These are phyloP conservation scores for Trichomycterus rosablanca DNA, from an alignment of 2,113 vertebrate species.

Conservation along the genomic window DNA sequence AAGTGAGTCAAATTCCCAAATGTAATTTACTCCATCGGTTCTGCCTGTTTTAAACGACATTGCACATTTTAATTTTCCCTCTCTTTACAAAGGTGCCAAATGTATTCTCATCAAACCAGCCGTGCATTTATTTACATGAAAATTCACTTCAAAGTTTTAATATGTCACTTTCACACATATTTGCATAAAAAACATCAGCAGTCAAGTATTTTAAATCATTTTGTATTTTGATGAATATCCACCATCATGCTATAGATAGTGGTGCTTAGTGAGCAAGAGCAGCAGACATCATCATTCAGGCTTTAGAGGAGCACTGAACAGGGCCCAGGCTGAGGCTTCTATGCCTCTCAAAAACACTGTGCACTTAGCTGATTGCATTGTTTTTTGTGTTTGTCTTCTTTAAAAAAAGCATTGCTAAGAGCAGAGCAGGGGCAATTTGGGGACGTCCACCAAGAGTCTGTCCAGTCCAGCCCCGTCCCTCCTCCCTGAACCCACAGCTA, in stretches of 20 bases:
- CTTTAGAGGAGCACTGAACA: constrained; percentile 29
- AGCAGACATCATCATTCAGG: constrained; percentile 31
- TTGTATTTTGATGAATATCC: constrained; percentile 13
- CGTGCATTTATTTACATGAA: constrained; percentile 83
- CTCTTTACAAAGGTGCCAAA: constrained; percentile 71
- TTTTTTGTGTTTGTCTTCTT: constrained; percentile 63
- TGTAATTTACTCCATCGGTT: constrained; percentile 81
- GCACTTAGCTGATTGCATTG: constrained; percentile 54
- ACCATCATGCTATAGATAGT: background rate
- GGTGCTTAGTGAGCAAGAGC: constrained; percentile 24
- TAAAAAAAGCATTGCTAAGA: constrained; percentile 56
- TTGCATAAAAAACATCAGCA: constrained; percentile 72
- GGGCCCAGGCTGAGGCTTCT: constrained; percentile 36
- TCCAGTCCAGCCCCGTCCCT: constrained; percentile 61
- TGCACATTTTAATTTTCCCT: constrained; percentile 81
- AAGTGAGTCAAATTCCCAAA: constrained; percentile 79
- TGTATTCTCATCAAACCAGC: constrained; percentile 79
- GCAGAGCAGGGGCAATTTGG: constrained; percentile 34
- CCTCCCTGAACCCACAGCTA: constrained; percentile 76
- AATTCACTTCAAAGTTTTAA: constrained; percentile 78
- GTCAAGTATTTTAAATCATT: constrained; percentile 45
- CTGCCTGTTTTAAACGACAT: constrained; percentile 84
- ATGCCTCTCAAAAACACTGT: constrained; percentile 43
- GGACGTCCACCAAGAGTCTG: constrained; percentile 29
- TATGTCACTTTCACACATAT: constrained; percentile 55